Evolutionary conservation across 2,888 invertebrate genomes (phyloP), one percentile per base, ranked within the genome.

Genomic region (Phorcus lineatus): DNA sequence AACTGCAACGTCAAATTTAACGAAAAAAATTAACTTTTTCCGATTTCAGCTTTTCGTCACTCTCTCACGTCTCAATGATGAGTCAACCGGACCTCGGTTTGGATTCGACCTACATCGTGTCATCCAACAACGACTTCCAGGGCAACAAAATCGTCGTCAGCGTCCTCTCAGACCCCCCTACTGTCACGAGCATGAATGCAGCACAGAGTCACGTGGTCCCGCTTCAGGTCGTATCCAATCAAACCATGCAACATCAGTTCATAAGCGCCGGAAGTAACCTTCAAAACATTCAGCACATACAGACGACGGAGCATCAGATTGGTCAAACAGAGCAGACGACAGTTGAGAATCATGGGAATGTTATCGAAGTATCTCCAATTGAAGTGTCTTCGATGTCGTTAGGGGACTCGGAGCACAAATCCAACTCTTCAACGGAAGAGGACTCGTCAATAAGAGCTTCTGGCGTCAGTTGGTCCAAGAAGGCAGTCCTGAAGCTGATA

Each of bases 401-500:
- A 2, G 28, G 70, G 19, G 70, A 70, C 11, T 36, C 70, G 9
- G 70, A 70, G 2, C 70, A 28, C 1, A 70, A 70, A 7, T 70
- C 70, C 31, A 70, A 70, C n/a, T 70, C 70, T 1, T 70, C 70
- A 9, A 70, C 70, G 40, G 70, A 70, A n/a, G 70, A 70, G 19
- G 70, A 70, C 40, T 70, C 70, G 4, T 28, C 31, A 6, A 11
- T 19, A n/a, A 70, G 36, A 36, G 13, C 36, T 0, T 16, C 31
- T 7, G 70, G 70, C 40, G 36, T 70, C 40, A 36, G 70, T 40
- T 79, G 79, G 79, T 28, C 74, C 11, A 70, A 74, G 31, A 22
- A 79, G 40, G 74, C 74, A 0, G 54, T 55, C 9, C 19, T 74
- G 54, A 54, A 74, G 53, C 55, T 79, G 55, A 79, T 79, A n/a